Base-by-base conservation (phyloP, 2,797 vertebrate species). In the Spondyliosoma cantharus region DNA sequence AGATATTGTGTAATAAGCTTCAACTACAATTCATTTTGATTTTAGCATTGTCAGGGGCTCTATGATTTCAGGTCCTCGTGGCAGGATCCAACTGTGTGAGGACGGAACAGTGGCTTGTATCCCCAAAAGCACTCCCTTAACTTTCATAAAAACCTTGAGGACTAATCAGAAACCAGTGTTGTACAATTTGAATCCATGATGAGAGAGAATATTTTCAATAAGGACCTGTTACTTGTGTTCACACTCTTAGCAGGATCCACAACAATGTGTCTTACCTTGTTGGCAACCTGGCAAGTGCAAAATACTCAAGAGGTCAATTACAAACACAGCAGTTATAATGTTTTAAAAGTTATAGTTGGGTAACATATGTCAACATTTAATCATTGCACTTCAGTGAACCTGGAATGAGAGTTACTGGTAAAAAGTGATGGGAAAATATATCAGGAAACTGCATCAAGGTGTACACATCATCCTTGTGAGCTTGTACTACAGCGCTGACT, bases 1-100 rank as follows among this genome's bases (percentile, higher is more conserved):
- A 65, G 80, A 71, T 27, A 48, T 27, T 76, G 71, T 73, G 60
- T 66, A 76, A 89, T 84, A 67, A 88, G 85, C 66, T 71, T 77
- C 71, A 78, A 88, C 70, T 63, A 76, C 37, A 37, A 37, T 78
- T 60, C 37, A 73, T 32, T 81, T 13, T 54, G 45, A 49, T 53
- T 72, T 46, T 22, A 57, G 11, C 3, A 62, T 50, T 56, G 16
- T 74, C 57, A 46, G 8, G 15, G 24, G 29, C 37, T 17, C 4
- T 16, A 27, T 22, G 6, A 29, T 43, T 60, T 61, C 20, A 62
- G 59, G 22, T 13, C 49, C 37, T 37, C 32, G 53, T 63, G 32
- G 68, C 29, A 72, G 20, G 6, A 56, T 19, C 60, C 3, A 5
- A 29, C 17, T 32, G 3, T 32, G 16, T 50, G 22, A 59, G 32